Evolutionary conservation across 2,797 vertebrate species (phyloP), one percentile per base, ranked within the genome.

Genomic region (Apogon talboti): DNA sequence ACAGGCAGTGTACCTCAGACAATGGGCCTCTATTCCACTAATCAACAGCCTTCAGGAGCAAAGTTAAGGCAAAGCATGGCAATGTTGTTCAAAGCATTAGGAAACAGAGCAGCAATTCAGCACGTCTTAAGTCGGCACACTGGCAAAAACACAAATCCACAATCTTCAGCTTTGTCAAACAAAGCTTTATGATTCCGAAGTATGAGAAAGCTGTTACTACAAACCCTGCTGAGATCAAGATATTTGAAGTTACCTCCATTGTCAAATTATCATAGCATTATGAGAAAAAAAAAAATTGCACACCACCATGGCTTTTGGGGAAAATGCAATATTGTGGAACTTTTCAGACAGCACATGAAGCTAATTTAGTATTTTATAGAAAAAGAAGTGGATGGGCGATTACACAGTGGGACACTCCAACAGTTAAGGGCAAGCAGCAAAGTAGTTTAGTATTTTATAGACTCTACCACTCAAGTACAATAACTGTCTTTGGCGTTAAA

Each of bases 31-130:
- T 79, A 81, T 87, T 82, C 59, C 52, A 30, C 76, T 83, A 78
- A 85, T 86, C 76, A 78, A 76, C 61, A 76, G 68, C 76, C 52
- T 74, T 69, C 38, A 51, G 66, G 78, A 85, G 74, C 66, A 82
- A 69, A 84, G 78, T 66, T 49, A 79, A 76, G 59, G 76, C 53
- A 66, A 62, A 61, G 35, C 62, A 74, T 2, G 7, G 56, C 47
- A 49, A 41, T 74, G 71, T 84, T 84, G 83, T 84, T 62, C 13
- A 14, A 71, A 1, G 63, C 47, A 79, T 85, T 83, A 82, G 79
- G 11, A 68, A 89, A 86, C 85, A 87, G 69, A 87, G 71, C 15
- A 3, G 68, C 65, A 65, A 82, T 86, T 89, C 76, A 88, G 74
- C 53, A 11, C 0, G 51, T 69, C 74, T 82, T 83, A 86, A 78